Evolutionary conservation across 2,797 vertebrate genomes (phyloP).

Genomic region (Pampus argenteus): DNA sequence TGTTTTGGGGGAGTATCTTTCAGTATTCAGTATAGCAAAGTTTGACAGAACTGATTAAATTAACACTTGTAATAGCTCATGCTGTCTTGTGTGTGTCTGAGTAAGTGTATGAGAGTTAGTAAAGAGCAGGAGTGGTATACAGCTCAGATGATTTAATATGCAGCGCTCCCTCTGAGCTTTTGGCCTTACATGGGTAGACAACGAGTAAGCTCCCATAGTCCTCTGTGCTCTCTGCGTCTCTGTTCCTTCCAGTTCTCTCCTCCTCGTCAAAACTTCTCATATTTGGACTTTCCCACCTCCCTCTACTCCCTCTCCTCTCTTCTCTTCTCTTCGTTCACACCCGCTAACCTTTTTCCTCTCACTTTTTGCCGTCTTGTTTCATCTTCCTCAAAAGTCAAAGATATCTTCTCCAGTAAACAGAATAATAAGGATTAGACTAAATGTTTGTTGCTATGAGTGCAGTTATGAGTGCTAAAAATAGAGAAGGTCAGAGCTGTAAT

Average conservation of each 20-base stretch:
- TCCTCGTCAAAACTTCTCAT: constrained; percentile 57
- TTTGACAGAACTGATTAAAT: constrained; percentile 19
- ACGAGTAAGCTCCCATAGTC: constrained; percentile 61
- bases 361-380: neutral
- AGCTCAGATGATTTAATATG: constrained; percentile 72
- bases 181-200: constrained; percentile 83
- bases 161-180: constrained; percentile 71
- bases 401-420: neutral
- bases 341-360: neutral
- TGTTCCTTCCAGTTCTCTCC: constrained; percentile 57
- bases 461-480: neutral
- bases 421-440: neutral
- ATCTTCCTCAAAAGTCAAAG: neutral
- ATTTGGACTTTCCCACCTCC: constrained; percentile 45
- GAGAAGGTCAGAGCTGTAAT: neutral
- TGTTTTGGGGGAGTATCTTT: neutral
- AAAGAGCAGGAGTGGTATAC: constrained; percentile 53
- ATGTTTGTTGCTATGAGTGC: neutral
- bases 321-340: constrained; percentile 20
- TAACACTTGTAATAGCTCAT: constrained; percentile 19
- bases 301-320: constrained; percentile 11
- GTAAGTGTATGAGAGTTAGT: constrained; percentile 34
- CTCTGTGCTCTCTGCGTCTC: constrained; percentile 47
- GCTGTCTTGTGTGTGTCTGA: constrained; percentile 35
- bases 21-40: neutral